A percentile compares a stretch with the other conserved stretches of the same genome.
Evolutionary conservation across 2,797 vertebrate species (phyloP).

Genomic region (Bovichtus variegatus): DNA sequence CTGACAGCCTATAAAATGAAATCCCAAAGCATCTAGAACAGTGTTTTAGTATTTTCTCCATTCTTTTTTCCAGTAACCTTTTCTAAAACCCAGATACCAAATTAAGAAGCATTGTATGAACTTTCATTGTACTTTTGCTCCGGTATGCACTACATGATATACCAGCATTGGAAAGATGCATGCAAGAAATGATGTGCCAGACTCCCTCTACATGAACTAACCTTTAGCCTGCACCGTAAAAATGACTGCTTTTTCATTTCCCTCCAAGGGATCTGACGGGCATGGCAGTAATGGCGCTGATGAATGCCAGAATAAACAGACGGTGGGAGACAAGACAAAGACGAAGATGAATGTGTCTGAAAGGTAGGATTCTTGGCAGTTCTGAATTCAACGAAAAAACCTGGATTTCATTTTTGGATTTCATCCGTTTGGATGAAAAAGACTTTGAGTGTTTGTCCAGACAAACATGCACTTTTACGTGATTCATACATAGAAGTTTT

Average conservation of each 20-base stretch:
- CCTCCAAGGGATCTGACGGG: conserved; percentile 77
- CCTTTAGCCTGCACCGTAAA: conserved; percentile 80
- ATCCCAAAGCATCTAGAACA: conserved; percentile 25
- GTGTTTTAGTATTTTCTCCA: background rate
- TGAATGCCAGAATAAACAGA: conserved; percentile 86
- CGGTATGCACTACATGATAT: conserved; percentile 40
- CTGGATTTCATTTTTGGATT: conserved; percentile 75
- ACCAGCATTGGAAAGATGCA: conserved; percentile 40
- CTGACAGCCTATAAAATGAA: conserved; percentile 30
- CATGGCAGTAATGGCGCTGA: conserved; percentile 81
- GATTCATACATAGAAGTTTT: conserved; percentile 22
- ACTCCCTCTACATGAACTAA: conserved; percentile 77
- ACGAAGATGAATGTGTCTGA: conserved; percentile 84
- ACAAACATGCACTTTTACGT: conserved; percentile 30
- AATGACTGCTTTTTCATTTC: conserved; percentile 85
- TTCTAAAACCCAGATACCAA: conserved; percentile 30
- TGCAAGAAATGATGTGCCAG: conserved; percentile 55
- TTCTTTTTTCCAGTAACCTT: background rate
- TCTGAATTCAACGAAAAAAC: conserved; percentile 67
- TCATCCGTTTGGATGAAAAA: conserved; percentile 52
- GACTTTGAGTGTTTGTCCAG: conserved; percentile 35
- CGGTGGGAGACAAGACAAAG: conserved; percentile 82
- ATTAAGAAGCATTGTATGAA: conserved; percentile 48
- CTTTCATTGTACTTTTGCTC: conserved; percentile 24
- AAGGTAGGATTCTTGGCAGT: conserved; percentile 71